A percentile compares a stretch with the other conserved stretches of the same genome.
Conservation (phyloP, 2,888 invertebrate species). For the Ryuthela nishihirai region DNA sequence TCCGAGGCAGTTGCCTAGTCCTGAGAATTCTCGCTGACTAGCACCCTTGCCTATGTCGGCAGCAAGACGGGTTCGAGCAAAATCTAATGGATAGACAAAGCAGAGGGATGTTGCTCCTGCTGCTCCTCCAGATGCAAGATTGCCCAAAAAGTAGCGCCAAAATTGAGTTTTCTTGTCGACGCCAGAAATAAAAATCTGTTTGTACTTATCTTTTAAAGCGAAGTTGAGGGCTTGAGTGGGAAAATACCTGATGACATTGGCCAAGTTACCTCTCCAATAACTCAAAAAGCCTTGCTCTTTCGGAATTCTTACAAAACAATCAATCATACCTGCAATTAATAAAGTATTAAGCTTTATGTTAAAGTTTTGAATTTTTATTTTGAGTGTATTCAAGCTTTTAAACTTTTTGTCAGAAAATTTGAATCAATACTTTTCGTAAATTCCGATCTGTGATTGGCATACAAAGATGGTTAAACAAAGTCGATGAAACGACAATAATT, state of each 20-base stretch:
- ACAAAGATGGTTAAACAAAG: too few relatives aligned
- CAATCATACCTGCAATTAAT: slow-evolving; percentile 64
- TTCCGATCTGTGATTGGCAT: too few relatives aligned
- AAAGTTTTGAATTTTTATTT: too few relatives aligned
- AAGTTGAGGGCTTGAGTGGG: slow-evolving; percentile 93
- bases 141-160: slow-evolving; percentile 50
- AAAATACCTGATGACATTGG: slow-evolving; percentile 91
- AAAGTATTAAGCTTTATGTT: too few relatives aligned
- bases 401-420: too few relatives aligned
- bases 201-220: slow-evolving; percentile 93
- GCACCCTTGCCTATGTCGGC: slow-evolving; percentile 49
- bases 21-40: slow-evolving; percentile 55
- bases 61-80: slow-evolving; percentile 50
- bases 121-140: slow-evolving; percentile 53
- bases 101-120: slow-evolving; percentile 53
- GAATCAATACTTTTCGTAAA: too few relatives aligned
- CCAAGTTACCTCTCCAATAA: slow-evolving; percentile 90
- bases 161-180: slow-evolving; percentile 54
- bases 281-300: slow-evolving; percentile 78
- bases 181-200: slow-evolving; percentile 56
- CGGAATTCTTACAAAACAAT: slow-evolving; percentile 78
- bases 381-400: too few relatives aligned
- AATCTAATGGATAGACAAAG: slow-evolving; percentile 54
- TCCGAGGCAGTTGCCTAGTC: slow-evolving; percentile 54
- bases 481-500: too few relatives aligned